phyloP scores from a whole-genome alignment of 2,888 invertebrate species.

The Pyralis farinalis region DNA sequence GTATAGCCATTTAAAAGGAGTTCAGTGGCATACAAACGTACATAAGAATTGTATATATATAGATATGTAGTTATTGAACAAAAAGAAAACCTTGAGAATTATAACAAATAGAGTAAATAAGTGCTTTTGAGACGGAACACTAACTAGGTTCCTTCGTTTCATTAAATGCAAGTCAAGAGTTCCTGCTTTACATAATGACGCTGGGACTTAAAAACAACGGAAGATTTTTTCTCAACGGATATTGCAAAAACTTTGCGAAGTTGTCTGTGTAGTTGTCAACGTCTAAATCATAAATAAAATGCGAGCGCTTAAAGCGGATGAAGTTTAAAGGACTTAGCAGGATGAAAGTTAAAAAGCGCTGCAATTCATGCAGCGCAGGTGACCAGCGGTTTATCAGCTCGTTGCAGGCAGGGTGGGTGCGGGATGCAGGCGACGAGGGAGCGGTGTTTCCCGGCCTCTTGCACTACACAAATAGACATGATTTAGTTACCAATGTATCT shows the following conservation, averaged over 20 bases:
- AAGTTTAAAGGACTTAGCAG: slow-evolving; percentile 72
- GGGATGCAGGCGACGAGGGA: slow-evolving; percentile 17
- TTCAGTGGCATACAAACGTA: no score
- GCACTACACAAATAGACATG: not conserved
- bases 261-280: slow-evolving; percentile 58
- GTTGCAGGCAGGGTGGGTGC: slow-evolving; percentile 43
- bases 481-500: no score
- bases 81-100: no score
- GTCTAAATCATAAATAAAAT: slow-evolving; percentile 72
- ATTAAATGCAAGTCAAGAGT: slow-evolving; percentile 33
- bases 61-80: no score
- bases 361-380: slow-evolving; percentile 78
- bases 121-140: slow-evolving; percentile 9
- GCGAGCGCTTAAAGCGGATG: slow-evolving; percentile 64
- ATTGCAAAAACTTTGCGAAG: slow-evolving; percentile 48
- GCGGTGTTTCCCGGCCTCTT: slow-evolving; percentile 15
- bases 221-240: slow-evolving; percentile 37
- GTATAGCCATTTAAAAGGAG: no score
- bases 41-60: no score
- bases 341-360: slow-evolving; percentile 77
- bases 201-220: slow-evolving; percentile 36
- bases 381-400: slow-evolving; percentile 74
- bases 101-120: no score
- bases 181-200: slow-evolving; percentile 38
- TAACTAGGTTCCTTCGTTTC: slow-evolving; percentile 19